Evolutionary conservation across 2,797 vertebrate species (phyloP).

Genomic region (Protosalanx chinensis): DNA sequence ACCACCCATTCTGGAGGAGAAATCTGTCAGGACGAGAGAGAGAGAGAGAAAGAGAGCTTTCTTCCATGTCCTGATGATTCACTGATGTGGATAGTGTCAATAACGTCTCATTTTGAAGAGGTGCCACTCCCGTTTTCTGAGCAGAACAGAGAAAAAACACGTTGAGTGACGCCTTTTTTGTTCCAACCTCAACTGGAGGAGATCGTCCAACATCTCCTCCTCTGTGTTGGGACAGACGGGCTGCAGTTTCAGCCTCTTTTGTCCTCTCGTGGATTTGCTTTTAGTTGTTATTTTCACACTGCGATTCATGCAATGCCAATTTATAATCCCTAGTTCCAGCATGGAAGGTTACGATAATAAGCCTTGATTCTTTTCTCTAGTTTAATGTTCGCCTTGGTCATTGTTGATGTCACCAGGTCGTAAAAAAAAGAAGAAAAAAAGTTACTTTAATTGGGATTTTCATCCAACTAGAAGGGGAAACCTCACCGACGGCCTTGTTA

Average conservation of each 20-base stretch:
- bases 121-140: neutral
- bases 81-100: neutral
- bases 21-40: neutral
- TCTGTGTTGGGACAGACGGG: constrained; percentile 49
- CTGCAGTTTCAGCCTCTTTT: constrained; percentile 50
- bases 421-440: constrained; percentile 62
- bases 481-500: constrained; percentile 39
- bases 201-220: constrained; percentile 44
- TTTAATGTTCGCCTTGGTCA: constrained; percentile 69
- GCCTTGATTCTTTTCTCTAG: constrained; percentile 49
- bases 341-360: constrained; percentile 71
- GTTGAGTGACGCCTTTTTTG: constrained; percentile 25
- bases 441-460: constrained; percentile 67
- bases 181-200: constrained; percentile 43
- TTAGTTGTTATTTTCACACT: constrained; percentile 59
- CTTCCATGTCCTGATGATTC: neutral
- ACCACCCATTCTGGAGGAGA: neutral
- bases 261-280: constrained; percentile 60
- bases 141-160: constrained; percentile 16
- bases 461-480: constrained; percentile 48
- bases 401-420: constrained; percentile 64
- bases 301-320: constrained; percentile 67
- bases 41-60: too few relatives aligned
- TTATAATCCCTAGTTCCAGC: constrained; percentile 62
- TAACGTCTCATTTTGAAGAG: neutral